phyloP scores from a whole-genome alignment of 2,113 vertebrate species.

The Alouatta palliata region DNA sequence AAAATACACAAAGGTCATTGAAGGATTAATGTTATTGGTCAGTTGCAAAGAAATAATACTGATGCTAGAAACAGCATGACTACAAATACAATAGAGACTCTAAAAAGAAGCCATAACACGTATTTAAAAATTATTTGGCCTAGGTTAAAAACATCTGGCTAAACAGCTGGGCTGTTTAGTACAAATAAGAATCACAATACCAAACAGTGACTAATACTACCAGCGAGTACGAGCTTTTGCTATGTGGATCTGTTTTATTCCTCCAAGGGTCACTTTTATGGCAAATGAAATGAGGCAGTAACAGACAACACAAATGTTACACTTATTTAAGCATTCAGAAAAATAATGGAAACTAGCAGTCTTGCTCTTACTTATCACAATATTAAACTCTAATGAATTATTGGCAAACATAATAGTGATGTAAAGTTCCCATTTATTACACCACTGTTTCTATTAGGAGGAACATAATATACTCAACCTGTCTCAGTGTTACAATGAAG shows the following conservation, averaged over 20 bases:
- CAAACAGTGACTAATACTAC: neutral
- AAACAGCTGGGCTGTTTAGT: neutral
- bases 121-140: conserved; percentile 19
- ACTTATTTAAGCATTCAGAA: conserved; percentile 6
- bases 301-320: neutral
- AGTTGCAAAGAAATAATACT: conserved; percentile 3
- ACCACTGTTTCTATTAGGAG: neutral
- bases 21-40: neutral
- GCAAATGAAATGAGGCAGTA: neutral
- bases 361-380: neutral
- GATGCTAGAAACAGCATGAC: neutral
- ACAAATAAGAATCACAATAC: neutral
- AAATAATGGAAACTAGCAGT: neutral
- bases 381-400: conserved; percentile 45
- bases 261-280: neutral
- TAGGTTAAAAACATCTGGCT: neutral
- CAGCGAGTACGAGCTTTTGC: neutral
- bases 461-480: neutral
- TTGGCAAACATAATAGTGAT: neutral
- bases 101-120: neutral
- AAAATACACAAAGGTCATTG: neutral
- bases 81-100: neutral
- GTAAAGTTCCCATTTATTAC: conserved; percentile 22
- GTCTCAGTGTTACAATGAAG: conserved; percentile 10
- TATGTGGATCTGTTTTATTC: neutral